Conservation (phyloP, 2,797 vertebrate genomes). For the Amblyraja radiata region DNA sequence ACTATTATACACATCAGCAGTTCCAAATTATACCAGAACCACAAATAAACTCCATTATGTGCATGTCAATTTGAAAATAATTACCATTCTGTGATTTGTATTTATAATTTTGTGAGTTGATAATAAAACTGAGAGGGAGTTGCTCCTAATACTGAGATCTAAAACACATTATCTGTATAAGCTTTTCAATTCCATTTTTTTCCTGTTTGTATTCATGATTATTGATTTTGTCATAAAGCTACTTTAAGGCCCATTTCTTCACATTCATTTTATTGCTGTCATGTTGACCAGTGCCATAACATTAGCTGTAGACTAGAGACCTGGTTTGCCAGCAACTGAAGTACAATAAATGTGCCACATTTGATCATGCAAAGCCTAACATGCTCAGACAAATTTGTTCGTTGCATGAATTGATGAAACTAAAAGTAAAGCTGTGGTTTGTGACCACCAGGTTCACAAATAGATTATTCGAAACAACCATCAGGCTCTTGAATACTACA, state of each 20-base stretch:
- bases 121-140: neutral
- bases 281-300: slow-evolving; percentile 4
- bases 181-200: slow-evolving; percentile 7
- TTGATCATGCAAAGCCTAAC: neutral
- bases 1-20: neutral
- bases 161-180: slow-evolving; percentile 19
- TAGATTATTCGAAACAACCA: no score
- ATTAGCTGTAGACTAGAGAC: neutral
- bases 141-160: no score
- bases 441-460: no score
- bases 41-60: neutral
- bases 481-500: no score
- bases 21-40: neutral
- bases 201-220: neutral
- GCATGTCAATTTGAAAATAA: neutral
- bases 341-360: slow-evolving; percentile 6
- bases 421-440: neutral
- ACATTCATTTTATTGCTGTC: slow-evolving; percentile 20
- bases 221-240: slow-evolving; percentile 32
- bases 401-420: neutral
- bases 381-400: neutral
- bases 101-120: neutral
- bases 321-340: neutral
- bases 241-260: slow-evolving; percentile 30
- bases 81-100: neutral